A percentile compares a stretch with the other conserved stretches of the same genome.
These are phyloP conservation scores for Onychomys arenicola DNA, from an alignment of 2,797 vertebrate genomes.

Conservation along the genomic window DNA sequence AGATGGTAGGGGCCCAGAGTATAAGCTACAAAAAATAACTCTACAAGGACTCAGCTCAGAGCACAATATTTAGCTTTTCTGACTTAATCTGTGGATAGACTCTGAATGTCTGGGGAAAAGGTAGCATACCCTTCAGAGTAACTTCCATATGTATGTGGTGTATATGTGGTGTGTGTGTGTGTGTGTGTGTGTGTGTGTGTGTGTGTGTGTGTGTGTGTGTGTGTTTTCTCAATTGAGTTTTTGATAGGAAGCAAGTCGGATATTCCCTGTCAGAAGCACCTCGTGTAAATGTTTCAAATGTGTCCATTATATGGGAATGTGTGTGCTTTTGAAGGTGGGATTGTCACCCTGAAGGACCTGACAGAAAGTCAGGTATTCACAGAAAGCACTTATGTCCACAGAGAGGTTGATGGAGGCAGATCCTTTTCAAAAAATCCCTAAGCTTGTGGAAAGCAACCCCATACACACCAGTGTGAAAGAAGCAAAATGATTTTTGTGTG, in stretches of 20 bases:
- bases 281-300: conserved; percentile 53
- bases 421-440: background rate
- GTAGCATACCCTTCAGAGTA: background rate
- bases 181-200: too few species aligned
- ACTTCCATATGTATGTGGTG: background rate
- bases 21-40: background rate
- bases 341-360: background rate
- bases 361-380: background rate
- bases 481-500: background rate
- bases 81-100: background rate
- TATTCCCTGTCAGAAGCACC: conserved; percentile 43
- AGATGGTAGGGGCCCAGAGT: background rate
- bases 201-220: background rate
- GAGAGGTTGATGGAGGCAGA: background rate
- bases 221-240: conserved; percentile 49
- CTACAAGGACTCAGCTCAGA: background rate
- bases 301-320: conserved; percentile 19
- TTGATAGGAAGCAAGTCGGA: conserved; percentile 56
- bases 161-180: too few species aligned
- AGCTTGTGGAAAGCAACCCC: background rate
- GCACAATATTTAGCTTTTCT: background rate
- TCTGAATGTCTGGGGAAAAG: conserved; percentile 2
- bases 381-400: background rate
- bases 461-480: background rate
- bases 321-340: conserved; percentile 20